These are phyloP conservation scores for Brenthis ino DNA, from an alignment of 2,888 invertebrate genomes.

Conservation along the genomic window DNA sequence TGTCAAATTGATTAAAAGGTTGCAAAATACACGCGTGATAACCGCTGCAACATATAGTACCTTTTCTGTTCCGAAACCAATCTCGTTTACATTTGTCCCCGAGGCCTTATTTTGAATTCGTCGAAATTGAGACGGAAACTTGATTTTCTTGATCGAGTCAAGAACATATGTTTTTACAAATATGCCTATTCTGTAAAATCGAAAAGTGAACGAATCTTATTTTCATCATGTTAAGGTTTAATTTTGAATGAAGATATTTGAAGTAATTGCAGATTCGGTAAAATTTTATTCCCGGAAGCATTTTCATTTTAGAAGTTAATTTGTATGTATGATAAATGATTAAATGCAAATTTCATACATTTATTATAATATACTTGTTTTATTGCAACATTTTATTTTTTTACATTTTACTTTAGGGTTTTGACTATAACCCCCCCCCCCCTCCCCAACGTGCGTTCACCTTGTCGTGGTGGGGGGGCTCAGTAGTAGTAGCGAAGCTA, in stretches of 20 bases:
- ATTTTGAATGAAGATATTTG: neutral
- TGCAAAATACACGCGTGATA: neutral
- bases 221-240: neutral
- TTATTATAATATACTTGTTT: no score
- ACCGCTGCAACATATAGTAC: constrained; percentile 8
- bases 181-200: constrained; percentile 1
- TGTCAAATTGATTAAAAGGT: no score
- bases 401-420: neutral
- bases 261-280: neutral
- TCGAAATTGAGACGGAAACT: constrained; percentile 22
- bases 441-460: no score
- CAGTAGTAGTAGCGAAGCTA: no score
- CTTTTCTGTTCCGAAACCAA: constrained; percentile 11
- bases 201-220: neutral
- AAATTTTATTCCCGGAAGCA: constrained; percentile 3
- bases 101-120: constrained; percentile 24
- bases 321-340: no score
- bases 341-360: no score
- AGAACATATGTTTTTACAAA: constrained; percentile 10
- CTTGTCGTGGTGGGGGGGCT: no score
- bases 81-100: constrained; percentile 14
- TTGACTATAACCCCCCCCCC: no score
- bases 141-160: constrained; percentile 16
- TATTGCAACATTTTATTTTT: neutral
- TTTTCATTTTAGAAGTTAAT: neutral